Evolutionary conservation across 2,888 invertebrate species (phyloP), one percentile per base, ranked within the genome.

Genomic region (Scotopteryx bipunctaria): DNA sequence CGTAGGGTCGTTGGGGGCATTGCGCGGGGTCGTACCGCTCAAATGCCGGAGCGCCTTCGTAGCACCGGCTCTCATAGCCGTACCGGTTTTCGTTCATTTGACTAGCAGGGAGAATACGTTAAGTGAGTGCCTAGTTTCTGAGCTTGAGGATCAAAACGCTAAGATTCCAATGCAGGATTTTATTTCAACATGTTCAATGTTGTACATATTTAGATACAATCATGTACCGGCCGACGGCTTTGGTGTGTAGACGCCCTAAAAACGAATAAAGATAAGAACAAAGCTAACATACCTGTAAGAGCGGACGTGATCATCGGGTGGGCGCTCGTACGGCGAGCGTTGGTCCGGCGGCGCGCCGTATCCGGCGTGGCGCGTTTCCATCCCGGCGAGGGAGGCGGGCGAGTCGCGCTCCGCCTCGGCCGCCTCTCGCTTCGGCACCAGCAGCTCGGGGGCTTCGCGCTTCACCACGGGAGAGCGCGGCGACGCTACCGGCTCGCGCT

Each of bases 351-450:
- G 93, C 78, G 94, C 94, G 64, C 92, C 93, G 79, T 94, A 94
- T 60, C 92, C 91, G 68, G 91, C 91, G 76, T 91, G 92, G 77
- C 92, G 90, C 79, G 93, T 92, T 75, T 95, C 95, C 93, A 95
- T 94, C 70, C 93, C 94, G 46, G 45, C 51, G 25, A 37, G 46
- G 15, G 31, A 41, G 40, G 50, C 33, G 87, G 95, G 63, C 57
- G 95, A 95, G 84, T 95, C 95, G 87, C 93, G 83, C 94, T 94
- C 91, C 87, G 87, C 83, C 79, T 89, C 90, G 83, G 85, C 64
- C 90, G 91, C 64, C 83, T 94, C 94, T 21, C 93, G 91, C 89
- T 95, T 95, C 8, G 94, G 94, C 61, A 94, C 93, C 64, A 94
- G 84, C 73, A 94, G 87, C 73, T 78, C 92, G 83, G 76, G 86